phyloP scores from a whole-genome alignment of 2,888 invertebrate species.

The Dione vanillae region DNA sequence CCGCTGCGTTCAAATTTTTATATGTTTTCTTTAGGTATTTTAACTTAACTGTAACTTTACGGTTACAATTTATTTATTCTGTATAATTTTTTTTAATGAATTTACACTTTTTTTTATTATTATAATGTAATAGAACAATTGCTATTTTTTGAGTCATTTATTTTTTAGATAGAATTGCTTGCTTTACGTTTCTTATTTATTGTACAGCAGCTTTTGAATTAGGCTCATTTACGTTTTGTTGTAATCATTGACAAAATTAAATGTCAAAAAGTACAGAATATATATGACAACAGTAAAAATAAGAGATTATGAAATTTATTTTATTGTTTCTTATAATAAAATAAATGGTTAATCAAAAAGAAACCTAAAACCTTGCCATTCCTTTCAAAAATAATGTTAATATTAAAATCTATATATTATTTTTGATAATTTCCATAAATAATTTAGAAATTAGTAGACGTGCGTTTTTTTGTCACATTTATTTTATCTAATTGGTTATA shows the following conservation, averaged over 20 bases:
- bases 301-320: background rate
- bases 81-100: background rate
- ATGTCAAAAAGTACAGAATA: slow-evolving; percentile 6
- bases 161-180: background rate
- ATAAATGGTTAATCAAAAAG: slow-evolving; percentile 24
- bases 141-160: slow-evolving; percentile 11
- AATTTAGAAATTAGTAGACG: background rate
- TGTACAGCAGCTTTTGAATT: slow-evolving; percentile 9
- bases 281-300: background rate
- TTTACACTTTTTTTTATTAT: background rate
- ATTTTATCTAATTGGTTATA: background rate
- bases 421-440: too few species aligned
- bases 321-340: background rate
- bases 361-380: slow-evolving; percentile 62
- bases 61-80: too few species aligned
- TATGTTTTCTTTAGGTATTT: too few species aligned
- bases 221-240: slow-evolving; percentile 16
- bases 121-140: background rate
- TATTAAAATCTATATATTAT: slow-evolving; percentile 50
- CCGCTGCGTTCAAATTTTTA: too few species aligned
- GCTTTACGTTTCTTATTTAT: background rate
- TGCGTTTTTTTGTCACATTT: background rate
- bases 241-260: too few species aligned
- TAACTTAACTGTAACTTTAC: too few species aligned
- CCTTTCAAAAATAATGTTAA: slow-evolving; percentile 50